Percentiles rank a stretch among this genome's conserved stretches.
Evolutionary conservation across 2,797 vertebrate species (phyloP).

Genomic region (Hapalemur alaotrensis): DNA sequence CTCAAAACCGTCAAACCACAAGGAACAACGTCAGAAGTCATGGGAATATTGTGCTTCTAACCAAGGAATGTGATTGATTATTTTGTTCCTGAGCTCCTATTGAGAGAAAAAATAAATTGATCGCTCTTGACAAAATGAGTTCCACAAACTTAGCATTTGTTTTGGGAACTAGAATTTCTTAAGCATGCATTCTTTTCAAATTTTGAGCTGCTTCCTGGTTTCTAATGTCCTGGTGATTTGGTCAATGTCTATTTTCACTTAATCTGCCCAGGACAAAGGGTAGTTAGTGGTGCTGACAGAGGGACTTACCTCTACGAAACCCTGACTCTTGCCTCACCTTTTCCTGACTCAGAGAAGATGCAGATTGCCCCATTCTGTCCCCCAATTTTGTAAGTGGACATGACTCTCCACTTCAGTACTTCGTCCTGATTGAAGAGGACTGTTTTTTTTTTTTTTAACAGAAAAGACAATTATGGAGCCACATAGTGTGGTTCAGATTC

Average conservation of each 20-base stretch:
- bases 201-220: neutral
- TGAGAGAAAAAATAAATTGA: neutral
- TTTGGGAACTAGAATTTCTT: neutral
- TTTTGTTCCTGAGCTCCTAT: neutral
- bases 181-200: neutral
- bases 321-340: neutral
- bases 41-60: neutral
- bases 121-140: neutral
- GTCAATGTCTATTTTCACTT: constrained; percentile 8
- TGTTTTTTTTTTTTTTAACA: neutral
- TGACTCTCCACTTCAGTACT: neutral
- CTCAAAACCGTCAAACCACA: neutral
- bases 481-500: neutral
- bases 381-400: neutral
- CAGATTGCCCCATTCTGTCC: neutral
- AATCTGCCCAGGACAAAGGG: neutral
- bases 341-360: neutral
- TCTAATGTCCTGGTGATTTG: neutral
- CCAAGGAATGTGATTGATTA: neutral
- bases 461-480: constrained; percentile 10
- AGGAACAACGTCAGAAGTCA: neutral
- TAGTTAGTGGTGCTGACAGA: neutral
- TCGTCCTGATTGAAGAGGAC: neutral
- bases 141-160: neutral
- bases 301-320: neutral